Percentiles rank a stretch among this genome's conserved stretches.
Evolutionary conservation across 1,140 invertebrate species (phyloP).

Genomic region (Sesamia nonagrioides): DNA sequence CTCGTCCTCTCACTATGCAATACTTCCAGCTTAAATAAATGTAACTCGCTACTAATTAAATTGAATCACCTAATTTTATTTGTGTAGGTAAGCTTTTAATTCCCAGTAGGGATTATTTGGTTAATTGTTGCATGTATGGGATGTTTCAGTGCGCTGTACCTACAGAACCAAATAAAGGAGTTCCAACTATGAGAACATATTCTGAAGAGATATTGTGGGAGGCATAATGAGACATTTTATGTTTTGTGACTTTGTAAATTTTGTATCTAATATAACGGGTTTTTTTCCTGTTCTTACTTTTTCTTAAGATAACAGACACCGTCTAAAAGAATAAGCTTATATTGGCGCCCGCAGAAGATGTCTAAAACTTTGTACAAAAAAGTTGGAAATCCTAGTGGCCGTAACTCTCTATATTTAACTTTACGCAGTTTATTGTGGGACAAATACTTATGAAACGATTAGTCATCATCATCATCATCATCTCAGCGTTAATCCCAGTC

Average conservation of each 20-base stretch:
- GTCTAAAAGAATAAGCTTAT: too few relatives aligned
- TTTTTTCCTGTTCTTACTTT: not conserved
- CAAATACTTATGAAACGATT: too few relatives aligned
- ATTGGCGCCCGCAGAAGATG: too few relatives aligned
- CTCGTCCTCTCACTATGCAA: not conserved
- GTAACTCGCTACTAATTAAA: conserved; percentile 38
- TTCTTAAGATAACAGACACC: too few relatives aligned
- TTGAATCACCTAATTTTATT: conserved; percentile 34
- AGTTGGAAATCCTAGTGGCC: not conserved
- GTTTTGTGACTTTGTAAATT: conserved; percentile 1
- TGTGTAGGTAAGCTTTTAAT: conserved; percentile 26
- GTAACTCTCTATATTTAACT: too few relatives aligned
- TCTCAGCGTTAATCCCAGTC: too few relatives aligned
- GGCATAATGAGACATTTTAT: not conserved
- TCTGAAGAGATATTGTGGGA: not conserved
- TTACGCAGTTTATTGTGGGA: not conserved
- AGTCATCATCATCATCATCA: too few relatives aligned
- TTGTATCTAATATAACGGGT: not conserved
- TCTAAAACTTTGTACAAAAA: not conserved
- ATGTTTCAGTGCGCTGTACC: not conserved
- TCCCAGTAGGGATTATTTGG: conserved; percentile 12
- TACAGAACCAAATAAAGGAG: not conserved
- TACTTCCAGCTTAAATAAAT: conserved; percentile 19
- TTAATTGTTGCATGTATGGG: conserved; percentile 2
- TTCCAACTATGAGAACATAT: not conserved